Conservation (phyloP, 2,888 invertebrate species). For the Ichneumoninae sp. region DNA sequence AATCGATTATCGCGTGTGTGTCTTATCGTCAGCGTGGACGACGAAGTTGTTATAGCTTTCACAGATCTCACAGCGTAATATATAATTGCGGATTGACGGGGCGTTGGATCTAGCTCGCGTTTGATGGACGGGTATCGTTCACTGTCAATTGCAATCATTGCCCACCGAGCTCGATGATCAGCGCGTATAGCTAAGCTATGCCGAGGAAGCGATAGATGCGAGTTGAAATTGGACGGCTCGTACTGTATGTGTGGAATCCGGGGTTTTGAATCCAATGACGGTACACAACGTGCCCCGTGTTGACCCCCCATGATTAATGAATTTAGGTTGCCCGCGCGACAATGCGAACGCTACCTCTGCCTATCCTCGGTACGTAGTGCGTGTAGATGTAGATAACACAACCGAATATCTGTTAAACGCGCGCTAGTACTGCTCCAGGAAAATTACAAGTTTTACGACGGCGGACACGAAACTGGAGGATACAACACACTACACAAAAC, state of each 20-base stretch:
- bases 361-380: slow-evolving; percentile 40
- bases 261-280: slow-evolving; percentile 55
- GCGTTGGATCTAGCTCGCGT: slow-evolving; percentile 21
- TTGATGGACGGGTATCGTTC: slow-evolving; percentile 63
- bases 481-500: slow-evolving; percentile 10
- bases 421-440: slow-evolving; percentile 39
- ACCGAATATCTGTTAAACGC: slow-evolving; percentile 57
- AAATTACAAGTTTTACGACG: slow-evolving; percentile 60
- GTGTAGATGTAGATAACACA: slow-evolving; percentile 40
- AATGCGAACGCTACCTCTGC: slow-evolving; percentile 51
- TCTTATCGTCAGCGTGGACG: slow-evolving; percentile 16
- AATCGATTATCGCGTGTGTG: not conserved
- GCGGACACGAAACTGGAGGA: slow-evolving; percentile 27
- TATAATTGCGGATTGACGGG: slow-evolving; percentile 45
- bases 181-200: slow-evolving; percentile 29
- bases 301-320: slow-evolving; percentile 67
- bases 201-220: slow-evolving; percentile 35
- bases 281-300: slow-evolving; percentile 56
- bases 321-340: slow-evolving; percentile 62
- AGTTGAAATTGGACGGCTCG: slow-evolving; percentile 39
- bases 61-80: slow-evolving; percentile 26
- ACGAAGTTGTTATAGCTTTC: slow-evolving; percentile 8
- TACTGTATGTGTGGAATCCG: slow-evolving; percentile 44
- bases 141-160: slow-evolving; percentile 67
- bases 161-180: slow-evolving; percentile 55